These are phyloP conservation scores for Digitonthophagus gazella DNA, from an alignment of 2,888 invertebrate genomes.

Conservation along the genomic window DNA sequence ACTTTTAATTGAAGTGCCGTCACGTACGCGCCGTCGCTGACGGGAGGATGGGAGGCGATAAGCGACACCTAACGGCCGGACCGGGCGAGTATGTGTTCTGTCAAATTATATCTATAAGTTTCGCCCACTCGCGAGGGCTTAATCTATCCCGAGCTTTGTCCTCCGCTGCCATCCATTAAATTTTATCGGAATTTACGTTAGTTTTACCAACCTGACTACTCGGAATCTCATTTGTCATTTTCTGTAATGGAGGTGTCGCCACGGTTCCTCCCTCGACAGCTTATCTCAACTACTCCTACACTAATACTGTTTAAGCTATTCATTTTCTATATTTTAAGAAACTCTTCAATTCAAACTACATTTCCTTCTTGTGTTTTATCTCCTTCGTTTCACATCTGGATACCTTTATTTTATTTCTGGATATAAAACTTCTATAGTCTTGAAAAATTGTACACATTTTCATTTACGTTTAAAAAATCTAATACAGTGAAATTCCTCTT, in stretches of 20 bases:
- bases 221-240: slow-evolving; percentile 16
- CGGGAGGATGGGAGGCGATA: not conserved
- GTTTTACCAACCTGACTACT: slow-evolving; percentile 13
- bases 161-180: slow-evolving; percentile 12
- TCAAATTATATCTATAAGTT: slow-evolving; percentile 14
- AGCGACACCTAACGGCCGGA: not conserved
- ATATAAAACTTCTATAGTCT: too few relatives aligned
- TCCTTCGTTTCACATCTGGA: not conserved
- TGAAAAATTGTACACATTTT: too few relatives aligned
- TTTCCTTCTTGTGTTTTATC: not conserved
- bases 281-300: not conserved
- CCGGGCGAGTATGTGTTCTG: not conserved
- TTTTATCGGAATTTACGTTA: slow-evolving; percentile 11
- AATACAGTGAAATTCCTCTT: too few relatives aligned
- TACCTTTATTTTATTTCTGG: too few relatives aligned
- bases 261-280: not conserved
- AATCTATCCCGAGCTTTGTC: slow-evolving; percentile 12
- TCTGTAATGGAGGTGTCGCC: slow-evolving; percentile 15
- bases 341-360: not conserved
- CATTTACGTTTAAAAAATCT: too few relatives aligned
- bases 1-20: not conserved
- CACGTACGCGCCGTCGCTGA: not conserved
- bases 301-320: not conserved
- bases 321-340: not conserved
- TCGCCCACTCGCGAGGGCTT: slow-evolving; percentile 15